Evolutionary conservation across 2,113 vertebrate species (phyloP).

Genomic region (Tyto alba): DNA sequence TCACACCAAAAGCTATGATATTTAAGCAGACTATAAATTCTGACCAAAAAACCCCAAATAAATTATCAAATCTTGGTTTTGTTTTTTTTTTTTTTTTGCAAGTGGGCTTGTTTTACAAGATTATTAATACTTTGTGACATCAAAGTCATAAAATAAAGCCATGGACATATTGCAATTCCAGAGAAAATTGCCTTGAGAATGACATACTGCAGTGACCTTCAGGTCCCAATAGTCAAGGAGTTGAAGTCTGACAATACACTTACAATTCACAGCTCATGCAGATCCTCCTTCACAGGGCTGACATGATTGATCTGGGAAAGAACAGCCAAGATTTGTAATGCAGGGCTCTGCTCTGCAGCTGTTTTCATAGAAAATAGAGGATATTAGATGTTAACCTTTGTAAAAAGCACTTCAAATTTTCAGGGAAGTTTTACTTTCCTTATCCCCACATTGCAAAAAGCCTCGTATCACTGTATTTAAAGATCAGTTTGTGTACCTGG

Average conservation of each 20-base stretch:
- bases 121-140: background rate
- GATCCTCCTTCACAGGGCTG: background rate
- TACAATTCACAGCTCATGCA: background rate
- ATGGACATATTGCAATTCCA: background rate
- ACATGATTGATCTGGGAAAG: background rate
- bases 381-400: background rate
- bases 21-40: background rate
- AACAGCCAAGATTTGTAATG: background rate
- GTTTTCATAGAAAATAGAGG: background rate
- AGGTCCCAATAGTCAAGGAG: background rate
- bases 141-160: background rate
- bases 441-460: background rate
- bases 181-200: background rate
- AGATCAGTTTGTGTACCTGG: background rate
- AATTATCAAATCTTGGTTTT: background rate
- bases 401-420: background rate
- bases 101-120: background rate
- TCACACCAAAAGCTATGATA: background rate
- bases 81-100: background rate
- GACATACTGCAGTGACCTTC: slow-evolving; percentile 1
- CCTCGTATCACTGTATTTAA: rapidly evolving
- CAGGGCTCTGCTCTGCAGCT: background rate
- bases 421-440: background rate
- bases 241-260: background rate
- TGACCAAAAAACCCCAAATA: background rate